Conservation (phyloP, 2,797 vertebrate species). For the Erethizon dorsatum region DNA sequence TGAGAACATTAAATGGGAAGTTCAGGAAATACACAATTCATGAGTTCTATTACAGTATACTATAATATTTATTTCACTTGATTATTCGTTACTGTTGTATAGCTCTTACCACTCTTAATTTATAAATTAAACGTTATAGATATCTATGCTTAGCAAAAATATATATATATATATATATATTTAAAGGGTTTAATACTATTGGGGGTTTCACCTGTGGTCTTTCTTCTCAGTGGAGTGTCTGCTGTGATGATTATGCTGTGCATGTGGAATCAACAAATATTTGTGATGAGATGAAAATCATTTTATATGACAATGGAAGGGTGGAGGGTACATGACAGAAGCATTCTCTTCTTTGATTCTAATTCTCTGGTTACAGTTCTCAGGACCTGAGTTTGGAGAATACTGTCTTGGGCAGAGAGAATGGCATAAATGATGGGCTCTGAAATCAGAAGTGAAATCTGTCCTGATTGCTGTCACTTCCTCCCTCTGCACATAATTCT, state of each 20-base stretch:
- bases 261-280: neutral
- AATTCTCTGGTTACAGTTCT: neutral
- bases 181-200: no score
- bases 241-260: accelerated
- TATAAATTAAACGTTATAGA: neutral
- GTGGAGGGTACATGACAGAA: neutral
- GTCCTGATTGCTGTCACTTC: accelerated
- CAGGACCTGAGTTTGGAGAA: neutral
- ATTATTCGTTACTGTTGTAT: neutral
- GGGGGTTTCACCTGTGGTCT: neutral
- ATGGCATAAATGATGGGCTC: neutral
- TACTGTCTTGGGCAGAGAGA: neutral
- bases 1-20: no score
- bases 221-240: neutral
- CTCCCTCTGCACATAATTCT: no score
- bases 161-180: neutral
- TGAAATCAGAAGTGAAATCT: neutral
- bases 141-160: no score
- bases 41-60: neutral
- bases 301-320: neutral
- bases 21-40: no score
- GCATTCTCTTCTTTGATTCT: neutral
- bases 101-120: neutral
- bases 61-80: no score
- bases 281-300: neutral